These are phyloP conservation scores for Hololepta plana DNA, from an alignment of 2,888 invertebrate species.

Conservation along the genomic window DNA sequence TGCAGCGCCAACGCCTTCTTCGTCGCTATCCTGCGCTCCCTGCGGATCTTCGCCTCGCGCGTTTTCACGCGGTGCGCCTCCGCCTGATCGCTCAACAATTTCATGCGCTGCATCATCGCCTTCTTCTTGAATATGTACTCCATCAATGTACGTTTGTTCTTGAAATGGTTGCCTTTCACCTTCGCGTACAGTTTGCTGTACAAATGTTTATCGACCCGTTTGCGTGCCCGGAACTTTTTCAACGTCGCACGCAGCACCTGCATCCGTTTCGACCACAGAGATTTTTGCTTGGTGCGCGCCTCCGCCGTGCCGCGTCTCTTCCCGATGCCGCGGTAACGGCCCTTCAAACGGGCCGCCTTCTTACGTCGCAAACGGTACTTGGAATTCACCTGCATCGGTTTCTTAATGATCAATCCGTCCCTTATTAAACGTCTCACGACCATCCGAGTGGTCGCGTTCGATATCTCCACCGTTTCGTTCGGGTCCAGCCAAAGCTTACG, in stretches of 20 bases:
- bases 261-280: constrained; percentile 80
- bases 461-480: constrained; percentile 95
- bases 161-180: constrained; percentile 88
- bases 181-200: constrained; percentile 87
- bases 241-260: constrained; percentile 81
- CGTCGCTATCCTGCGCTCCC: constrained; percentile 76
- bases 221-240: constrained; percentile 84
- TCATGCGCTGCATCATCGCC: constrained; percentile 89
- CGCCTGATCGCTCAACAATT: constrained; percentile 88
- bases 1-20: constrained; percentile 50
- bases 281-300: constrained; percentile 54
- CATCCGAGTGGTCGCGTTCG: constrained; percentile 94
- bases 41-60: constrained; percentile 83
- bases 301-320: constrained; percentile 97
- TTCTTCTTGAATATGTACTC: constrained; percentile 99
- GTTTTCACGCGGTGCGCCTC: constrained; percentile 87
- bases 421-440: constrained; percentile 92
- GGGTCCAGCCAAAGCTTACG: constrained; percentile 99
- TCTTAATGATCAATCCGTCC: constrained; percentile 96
- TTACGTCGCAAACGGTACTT: constrained; percentile 88
- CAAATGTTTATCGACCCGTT: constrained; percentile 93
- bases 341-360: constrained; percentile 85
- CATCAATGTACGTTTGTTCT: constrained; percentile 96
- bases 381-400: constrained; percentile 93
- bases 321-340: constrained; percentile 92